phyloP scores from a whole-genome alignment of 2,113 vertebrate species.

The Emydura subglobosa region DNA sequence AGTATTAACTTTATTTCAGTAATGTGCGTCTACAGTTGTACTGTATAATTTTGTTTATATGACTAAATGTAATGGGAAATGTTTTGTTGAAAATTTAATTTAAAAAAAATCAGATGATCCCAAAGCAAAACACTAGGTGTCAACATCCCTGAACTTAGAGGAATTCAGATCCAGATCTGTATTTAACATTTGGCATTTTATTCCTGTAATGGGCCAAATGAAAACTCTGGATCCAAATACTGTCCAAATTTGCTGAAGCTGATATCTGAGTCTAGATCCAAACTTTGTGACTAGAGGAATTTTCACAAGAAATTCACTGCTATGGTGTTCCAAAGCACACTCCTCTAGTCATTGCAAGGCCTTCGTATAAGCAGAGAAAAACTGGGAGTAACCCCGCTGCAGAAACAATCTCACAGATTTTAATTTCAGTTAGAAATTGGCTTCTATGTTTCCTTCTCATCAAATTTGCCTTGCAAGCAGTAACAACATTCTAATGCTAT shows the following conservation, averaged over 20 bases:
- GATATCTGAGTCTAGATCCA: rapidly evolving
- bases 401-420: background rate
- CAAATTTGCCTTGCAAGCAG: background rate
- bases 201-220: background rate
- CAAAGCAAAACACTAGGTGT: background rate
- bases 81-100: background rate
- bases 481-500: background rate
- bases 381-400: background rate
- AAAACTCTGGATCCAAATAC: background rate
- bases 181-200: background rate
- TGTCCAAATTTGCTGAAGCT: background rate
- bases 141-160: background rate
- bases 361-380: background rate
- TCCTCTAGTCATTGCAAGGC: rapidly evolving
- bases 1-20: background rate
- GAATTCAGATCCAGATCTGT: background rate
- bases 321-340: background rate
- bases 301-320: background rate
- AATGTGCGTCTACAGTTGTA: background rate
- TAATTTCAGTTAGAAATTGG: background rate
- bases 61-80: background rate
- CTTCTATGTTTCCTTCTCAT: background rate
- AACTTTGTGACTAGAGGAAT: background rate
- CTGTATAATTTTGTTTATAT: background rate
- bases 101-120: background rate